Percentiles rank a stretch among this genome's conserved stretches.
Evolutionary conservation across 2,888 invertebrate genomes (phyloP).

Genomic region (Lingula anatina): DNA sequence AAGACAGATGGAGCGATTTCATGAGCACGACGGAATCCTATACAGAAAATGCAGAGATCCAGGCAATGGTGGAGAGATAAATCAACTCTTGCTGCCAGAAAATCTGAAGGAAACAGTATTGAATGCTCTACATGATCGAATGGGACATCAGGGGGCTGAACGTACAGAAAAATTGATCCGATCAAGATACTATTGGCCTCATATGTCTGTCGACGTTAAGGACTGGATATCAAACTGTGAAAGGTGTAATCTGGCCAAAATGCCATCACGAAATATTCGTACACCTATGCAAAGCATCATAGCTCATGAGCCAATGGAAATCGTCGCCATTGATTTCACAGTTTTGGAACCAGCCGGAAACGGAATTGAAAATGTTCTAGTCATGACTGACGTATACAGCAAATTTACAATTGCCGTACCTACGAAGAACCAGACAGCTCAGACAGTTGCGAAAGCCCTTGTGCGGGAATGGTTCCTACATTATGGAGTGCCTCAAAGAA

Average conservation of each 20-base stretch:
- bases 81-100: conserved; percentile 1
- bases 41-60: too few species aligned
- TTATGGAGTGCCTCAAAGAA: conserved; percentile 15
- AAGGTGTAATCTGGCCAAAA: conserved; percentile 12
- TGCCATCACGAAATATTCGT: conserved; percentile 1
- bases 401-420: conserved; percentile 17
- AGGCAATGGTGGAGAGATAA: too few species aligned
- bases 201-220: conserved; percentile 12
- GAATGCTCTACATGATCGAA: conserved; percentile 8
- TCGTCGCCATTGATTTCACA: conserved; percentile 19
- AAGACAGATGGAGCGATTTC: not conserved
- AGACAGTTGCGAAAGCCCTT: conserved; percentile 14
- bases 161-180: conserved; percentile 10
- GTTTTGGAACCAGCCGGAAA: conserved; percentile 11
- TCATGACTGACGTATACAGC: conserved; percentile 20
- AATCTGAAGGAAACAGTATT: not conserved
- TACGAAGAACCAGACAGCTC: conserved; percentile 15
- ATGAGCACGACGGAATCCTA: not conserved
- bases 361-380: conserved; percentile 18
- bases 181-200: conserved; percentile 17
- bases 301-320: conserved; percentile 14
- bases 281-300: conserved; percentile 7
- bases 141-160: conserved; percentile 14
- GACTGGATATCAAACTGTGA: conserved; percentile 12
- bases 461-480: conserved; percentile 15